These are phyloP conservation scores for Creontiades dilutus DNA, from an alignment of 2,888 invertebrate genomes.

Conservation along the genomic window DNA sequence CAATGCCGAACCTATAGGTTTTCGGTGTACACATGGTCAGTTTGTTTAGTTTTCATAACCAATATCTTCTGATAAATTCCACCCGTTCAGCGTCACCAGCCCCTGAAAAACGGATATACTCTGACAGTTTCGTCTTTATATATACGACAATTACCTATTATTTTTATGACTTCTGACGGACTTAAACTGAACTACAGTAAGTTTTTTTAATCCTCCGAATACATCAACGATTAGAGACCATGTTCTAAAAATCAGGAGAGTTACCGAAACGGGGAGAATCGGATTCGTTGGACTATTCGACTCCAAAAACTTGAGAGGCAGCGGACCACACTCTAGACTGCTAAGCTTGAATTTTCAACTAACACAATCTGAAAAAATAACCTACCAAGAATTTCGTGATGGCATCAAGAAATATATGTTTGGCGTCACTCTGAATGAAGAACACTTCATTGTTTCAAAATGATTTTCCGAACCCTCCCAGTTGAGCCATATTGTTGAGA, in stretches of 20 bases:
- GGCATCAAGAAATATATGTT: slow-evolving; percentile 8
- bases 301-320: background rate
- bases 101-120: too few relatives aligned
- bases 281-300: slow-evolving; percentile 18
- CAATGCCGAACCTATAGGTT: too few relatives aligned
- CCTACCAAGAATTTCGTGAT: slow-evolving; percentile 47
- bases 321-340: slow-evolving; percentile 10
- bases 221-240: slow-evolving; percentile 33
- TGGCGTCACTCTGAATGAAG: slow-evolving; percentile 10
- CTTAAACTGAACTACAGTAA: background rate
- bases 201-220: slow-evolving; percentile 12
- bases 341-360: background rate
- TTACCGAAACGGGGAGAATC: slow-evolving; percentile 47
- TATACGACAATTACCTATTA: background rate
- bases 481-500: too few relatives aligned
- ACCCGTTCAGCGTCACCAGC: too few relatives aligned
- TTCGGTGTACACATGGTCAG: too few relatives aligned
- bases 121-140: too few relatives aligned
- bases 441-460: background rate
- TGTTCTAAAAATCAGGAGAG: slow-evolving; percentile 32
- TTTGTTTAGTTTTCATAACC: too few relatives aligned
- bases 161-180: background rate
- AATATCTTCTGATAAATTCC: too few relatives aligned
- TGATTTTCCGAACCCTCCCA: too few relatives aligned
- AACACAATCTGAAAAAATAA: slow-evolving; percentile 11